Evolutionary conservation across 2,888 invertebrate species (phyloP), one percentile per base, ranked within the genome.

Genomic region (Limenitis arthemis): DNA sequence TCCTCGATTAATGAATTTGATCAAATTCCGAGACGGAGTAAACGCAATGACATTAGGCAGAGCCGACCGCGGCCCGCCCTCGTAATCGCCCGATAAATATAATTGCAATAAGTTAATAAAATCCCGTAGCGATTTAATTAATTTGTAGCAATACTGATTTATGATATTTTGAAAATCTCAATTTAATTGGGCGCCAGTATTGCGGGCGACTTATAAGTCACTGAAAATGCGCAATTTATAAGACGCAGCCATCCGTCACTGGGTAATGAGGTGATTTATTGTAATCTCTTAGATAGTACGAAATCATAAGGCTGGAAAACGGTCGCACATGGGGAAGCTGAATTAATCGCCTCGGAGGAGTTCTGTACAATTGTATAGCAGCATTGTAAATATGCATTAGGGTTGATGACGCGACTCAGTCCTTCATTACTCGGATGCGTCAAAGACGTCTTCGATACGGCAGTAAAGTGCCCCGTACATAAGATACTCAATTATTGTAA

Each of bases 91-190:
- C 77, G 73, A 76, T 77, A 79, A 80, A 80, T 79, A 76, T 82
- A 79, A 81, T 81, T 77, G 77, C 77, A 77, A 82, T 81, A 84
- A 82, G 77, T 81, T 81, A 78, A 81, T 80, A 78, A 79, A 79
- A 78, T 74, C 73, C 73, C 73, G 65, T 70, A 69, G 70, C 75
- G 73, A 69, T 76, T 75, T 79, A 82, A 81, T 83, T 79, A 80
- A 81, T 84, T 80, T 77, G 76, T 72, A 75, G 75, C 70, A 70
- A 76, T 72, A 71, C 75, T 69, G 72, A 55, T 58, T 60, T 60
- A 54, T 56, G 52, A 55, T 60, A 55, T 61, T 60, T 75, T 64
- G 70, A 67, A 75, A 77, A 77, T 73, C 74, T 70, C 66, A 66
- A 69, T 81, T 77, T 78, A 77, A 79, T 79, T 76, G 74, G 73